Evolutionary conservation across 2,113 vertebrate species (phyloP).

Genomic region (Sminthopsis crassicaudata): DNA sequence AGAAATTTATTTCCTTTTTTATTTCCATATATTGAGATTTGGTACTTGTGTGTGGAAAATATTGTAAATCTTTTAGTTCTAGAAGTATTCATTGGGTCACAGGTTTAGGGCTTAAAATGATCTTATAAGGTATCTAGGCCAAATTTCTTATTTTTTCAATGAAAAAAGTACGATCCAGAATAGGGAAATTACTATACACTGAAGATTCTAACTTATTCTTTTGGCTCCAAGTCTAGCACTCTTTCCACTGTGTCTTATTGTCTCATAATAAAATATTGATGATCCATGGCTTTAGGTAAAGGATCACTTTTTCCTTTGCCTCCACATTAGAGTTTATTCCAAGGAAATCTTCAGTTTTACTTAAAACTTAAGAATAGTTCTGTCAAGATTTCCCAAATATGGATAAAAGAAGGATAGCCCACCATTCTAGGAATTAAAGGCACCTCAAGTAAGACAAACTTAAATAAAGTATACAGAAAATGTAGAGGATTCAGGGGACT

Average conservation of each 20-base stretch:
- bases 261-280: neutral
- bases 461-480: too few species aligned
- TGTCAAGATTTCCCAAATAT: neutral
- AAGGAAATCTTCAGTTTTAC: neutral
- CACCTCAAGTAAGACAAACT: neutral
- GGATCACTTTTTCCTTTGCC: neutral
- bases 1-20: neutral
- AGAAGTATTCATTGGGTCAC: neutral
- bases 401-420: neutral
- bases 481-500: neutral
- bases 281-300: neutral
- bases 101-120: neutral
- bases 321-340: neutral
- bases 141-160: neutral
- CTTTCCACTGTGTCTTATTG: neutral
- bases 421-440: neutral
- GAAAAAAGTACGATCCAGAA: neutral
- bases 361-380: neutral
- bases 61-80: neutral
- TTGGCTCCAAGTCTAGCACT: neutral
- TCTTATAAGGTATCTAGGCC: neutral
- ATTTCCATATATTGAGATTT: neutral
- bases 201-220: neutral
- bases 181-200: neutral
- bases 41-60: neutral